A percentile compares a stretch with the other conserved stretches of the same genome.
phyloP scores from a whole-genome alignment of 2,113 vertebrate genomes.

The Parotia lawesii region DNA sequence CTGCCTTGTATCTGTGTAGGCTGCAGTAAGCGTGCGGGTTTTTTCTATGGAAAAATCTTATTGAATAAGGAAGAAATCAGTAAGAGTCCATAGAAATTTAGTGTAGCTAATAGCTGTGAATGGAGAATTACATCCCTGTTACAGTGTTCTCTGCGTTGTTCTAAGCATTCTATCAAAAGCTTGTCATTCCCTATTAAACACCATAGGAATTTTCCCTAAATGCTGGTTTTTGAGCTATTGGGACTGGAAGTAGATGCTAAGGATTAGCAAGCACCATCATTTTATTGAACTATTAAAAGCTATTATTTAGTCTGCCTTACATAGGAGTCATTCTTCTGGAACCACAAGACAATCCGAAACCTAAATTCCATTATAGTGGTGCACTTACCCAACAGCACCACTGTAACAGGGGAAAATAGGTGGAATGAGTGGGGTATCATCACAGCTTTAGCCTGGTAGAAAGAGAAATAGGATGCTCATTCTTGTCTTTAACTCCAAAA shows the following conservation, averaged over 20 bases:
- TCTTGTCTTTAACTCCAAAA: neutral
- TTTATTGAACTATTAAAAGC: neutral
- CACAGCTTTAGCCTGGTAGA: neutral
- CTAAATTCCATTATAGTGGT: neutral
- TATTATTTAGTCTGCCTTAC: neutral
- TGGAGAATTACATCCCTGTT: neutral
- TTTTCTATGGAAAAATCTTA: neutral
- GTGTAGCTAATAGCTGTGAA: neutral
- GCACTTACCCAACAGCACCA: rapidly evolving
- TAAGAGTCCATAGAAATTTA: neutral
- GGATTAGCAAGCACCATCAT: neutral
- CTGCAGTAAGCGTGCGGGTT: neutral
- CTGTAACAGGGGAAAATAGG: neutral
- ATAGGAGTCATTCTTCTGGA: neutral
- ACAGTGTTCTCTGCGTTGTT: neutral
- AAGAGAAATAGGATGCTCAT: neutral
- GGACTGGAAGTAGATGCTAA: neutral
- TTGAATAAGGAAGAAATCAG: neutral
- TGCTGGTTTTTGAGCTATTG: neutral
- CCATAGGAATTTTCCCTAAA: neutral
- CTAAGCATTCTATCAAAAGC: neutral
- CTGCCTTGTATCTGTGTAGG: neutral
- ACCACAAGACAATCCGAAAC: neutral
- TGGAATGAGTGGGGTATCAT: no score
- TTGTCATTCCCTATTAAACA: neutral